A percentile compares a stretch with the other conserved stretches of the same genome.
Conservation (phyloP, 2,888 invertebrate genomes). For the Thecocarcelia acutangulata region DNA sequence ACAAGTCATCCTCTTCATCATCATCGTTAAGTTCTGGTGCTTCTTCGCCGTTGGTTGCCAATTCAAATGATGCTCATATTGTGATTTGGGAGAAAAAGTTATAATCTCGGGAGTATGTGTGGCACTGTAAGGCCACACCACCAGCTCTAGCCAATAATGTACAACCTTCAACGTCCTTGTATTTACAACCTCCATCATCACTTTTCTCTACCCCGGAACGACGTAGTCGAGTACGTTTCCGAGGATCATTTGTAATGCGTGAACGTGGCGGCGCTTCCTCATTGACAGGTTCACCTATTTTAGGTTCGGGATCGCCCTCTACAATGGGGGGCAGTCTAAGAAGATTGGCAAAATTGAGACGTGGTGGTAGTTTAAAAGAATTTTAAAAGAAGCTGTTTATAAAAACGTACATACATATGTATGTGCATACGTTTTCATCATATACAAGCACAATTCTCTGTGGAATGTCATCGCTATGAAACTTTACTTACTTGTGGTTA, state of each 20-base stretch:
- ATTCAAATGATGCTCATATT: constrained; percentile 93
- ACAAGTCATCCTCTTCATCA: constrained; percentile 63
- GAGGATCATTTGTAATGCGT: constrained; percentile 73
- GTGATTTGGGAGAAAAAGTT: constrained; percentile 94
- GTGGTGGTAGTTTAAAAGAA: constrained; percentile 77
- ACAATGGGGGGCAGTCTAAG: constrained; percentile 69
- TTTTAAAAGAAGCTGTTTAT: constrained; percentile 69
- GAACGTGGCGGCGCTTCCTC: constrained; percentile 69
- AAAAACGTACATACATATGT: background rate
- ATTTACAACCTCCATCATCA: constrained; percentile 45
- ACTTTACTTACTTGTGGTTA: background rate
- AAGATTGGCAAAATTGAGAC: constrained; percentile 76
- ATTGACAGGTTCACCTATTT: constrained; percentile 49
- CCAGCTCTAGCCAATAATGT: constrained; percentile 51
- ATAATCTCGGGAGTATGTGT: constrained; percentile 82
- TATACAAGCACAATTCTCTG: background rate
- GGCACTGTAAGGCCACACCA: constrained; percentile 70
- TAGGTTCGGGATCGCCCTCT: constrained; percentile 47
- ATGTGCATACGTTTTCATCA: background rate
- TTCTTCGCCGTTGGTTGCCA: constrained; percentile 83
- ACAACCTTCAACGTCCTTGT: constrained; percentile 49
- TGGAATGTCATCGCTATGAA: background rate
- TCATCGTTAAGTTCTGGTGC: constrained; percentile 68
- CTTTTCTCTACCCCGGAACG: constrained; percentile 69
- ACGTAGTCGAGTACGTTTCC: constrained; percentile 76